Evolutionary conservation across 2,888 invertebrate genomes (phyloP).

Genomic region (Mystacides longicornis): DNA sequence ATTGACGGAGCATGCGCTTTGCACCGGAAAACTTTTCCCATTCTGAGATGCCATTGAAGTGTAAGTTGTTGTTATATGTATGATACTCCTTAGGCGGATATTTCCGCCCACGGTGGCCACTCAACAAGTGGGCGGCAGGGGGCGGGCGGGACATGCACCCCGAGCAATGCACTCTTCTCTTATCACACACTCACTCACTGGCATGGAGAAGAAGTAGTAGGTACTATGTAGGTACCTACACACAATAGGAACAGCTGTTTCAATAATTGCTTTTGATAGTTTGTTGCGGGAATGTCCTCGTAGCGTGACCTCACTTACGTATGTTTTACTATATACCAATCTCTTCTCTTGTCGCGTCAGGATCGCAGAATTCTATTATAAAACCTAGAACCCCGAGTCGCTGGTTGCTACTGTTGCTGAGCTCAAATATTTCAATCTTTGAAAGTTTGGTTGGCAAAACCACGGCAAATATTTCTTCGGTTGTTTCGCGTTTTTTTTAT

Average conservation of each 20-base stretch:
- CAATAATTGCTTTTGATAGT: conserved; percentile 2
- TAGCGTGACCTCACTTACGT: background rate
- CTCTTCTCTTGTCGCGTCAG: too few species aligned
- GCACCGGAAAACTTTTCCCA: conserved; percentile 15
- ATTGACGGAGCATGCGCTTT: conserved; percentile 11
- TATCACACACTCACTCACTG: background rate
- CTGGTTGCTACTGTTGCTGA: too few species aligned
- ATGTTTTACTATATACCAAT: too few species aligned
- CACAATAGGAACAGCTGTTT: background rate
- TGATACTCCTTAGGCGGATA: conserved; percentile 9
- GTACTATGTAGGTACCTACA: background rate
- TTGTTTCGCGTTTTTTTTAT: too few species aligned
- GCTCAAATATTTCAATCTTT: too few species aligned
- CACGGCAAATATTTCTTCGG: too few species aligned
- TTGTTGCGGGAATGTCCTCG: background rate
- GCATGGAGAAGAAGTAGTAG: background rate
- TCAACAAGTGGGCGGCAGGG: conserved; percentile 11
- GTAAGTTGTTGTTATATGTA: conserved; percentile 15
- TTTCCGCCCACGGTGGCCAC: background rate
- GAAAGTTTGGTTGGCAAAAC: too few species aligned
- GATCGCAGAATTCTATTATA: too few species aligned
- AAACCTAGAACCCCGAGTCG: too few species aligned
- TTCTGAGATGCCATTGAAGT: conserved; percentile 17
- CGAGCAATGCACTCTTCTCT: conserved; percentile 2
- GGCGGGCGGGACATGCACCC: background rate